These are phyloP conservation scores for Ctena decussata DNA, from an alignment of 2,888 invertebrate genomes.

Conservation along the genomic window DNA sequence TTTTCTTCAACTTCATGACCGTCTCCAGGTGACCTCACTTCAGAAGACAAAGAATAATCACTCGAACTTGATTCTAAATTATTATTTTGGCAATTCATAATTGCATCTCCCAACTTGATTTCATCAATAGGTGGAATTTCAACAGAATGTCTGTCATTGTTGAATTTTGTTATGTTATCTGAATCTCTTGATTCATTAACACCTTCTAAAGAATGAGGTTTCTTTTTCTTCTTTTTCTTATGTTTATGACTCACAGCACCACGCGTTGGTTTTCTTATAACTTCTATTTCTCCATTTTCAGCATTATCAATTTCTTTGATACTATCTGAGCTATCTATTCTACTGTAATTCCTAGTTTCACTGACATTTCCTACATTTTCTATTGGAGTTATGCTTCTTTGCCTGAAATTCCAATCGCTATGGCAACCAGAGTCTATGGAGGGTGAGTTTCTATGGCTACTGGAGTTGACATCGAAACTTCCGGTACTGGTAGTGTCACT, in stretches of 20 bases:
- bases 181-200: conserved; percentile 37
- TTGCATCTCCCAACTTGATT: conserved; percentile 50
- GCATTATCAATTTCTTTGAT: neutral
- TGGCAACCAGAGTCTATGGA: conserved; percentile 70
- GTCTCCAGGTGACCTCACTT: conserved; percentile 32
- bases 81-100: conserved; percentile 45
- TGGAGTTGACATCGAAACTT: conserved; percentile 62
- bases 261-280: conserved; percentile 54
- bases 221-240: conserved; percentile 62
- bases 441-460: conserved; percentile 49
- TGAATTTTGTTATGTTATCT: neutral
- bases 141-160: conserved; percentile 29
- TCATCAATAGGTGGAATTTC: conserved; percentile 61
- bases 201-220: neutral
- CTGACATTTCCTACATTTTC: conserved; percentile 20
- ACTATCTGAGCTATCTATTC: neutral
- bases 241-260: conserved; percentile 38
- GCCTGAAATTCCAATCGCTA: conserved; percentile 63
- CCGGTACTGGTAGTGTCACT: conserved; percentile 70
- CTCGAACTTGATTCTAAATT: conserved; percentile 13
- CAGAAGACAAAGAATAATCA: neutral
- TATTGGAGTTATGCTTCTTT: conserved; percentile 60
- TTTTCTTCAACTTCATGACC: neutral
- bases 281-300: conserved; percentile 38
- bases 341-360: neutral